phyloP scores from a whole-genome alignment of 2,888 invertebrate genomes.

The Latrodectus hesperus region DNA sequence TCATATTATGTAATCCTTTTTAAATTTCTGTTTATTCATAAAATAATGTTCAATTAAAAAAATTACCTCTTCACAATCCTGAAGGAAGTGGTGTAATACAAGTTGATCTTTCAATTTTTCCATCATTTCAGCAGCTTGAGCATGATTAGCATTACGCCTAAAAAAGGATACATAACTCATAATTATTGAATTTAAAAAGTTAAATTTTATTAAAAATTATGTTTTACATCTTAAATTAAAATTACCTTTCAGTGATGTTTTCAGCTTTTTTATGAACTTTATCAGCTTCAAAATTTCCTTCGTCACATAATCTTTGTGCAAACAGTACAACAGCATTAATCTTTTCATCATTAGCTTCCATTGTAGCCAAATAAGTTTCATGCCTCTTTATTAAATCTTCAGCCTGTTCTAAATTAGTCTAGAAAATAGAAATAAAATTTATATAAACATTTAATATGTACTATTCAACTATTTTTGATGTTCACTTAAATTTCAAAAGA shows the following conservation, averaged over 20 bases:
- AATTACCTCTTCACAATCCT: slow-evolving; percentile 88
- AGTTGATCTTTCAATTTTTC: slow-evolving; percentile 95
- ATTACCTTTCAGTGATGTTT: slow-evolving; percentile 87
- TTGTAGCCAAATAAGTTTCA: slow-evolving; percentile 98
- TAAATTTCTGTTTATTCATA: no score
- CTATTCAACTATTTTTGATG: no score
- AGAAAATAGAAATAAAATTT: slow-evolving; percentile 62
- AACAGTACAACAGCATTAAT: slow-evolving; percentile 97
- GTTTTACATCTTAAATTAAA: neutral
- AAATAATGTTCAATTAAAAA: no score
- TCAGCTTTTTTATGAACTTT: slow-evolving; percentile 97
- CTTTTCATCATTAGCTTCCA: slow-evolving; percentile 99
- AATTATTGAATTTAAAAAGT: neutral
- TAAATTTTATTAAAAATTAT: neutral
- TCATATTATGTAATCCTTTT: no score
- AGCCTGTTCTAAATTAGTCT: slow-evolving; percentile 93
- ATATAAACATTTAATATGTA: no score
- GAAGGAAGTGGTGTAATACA: slow-evolving; percentile 94
- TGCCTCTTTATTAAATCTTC: slow-evolving; percentile 97
- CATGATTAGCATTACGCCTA: slow-evolving; percentile 87
- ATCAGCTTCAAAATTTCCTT: slow-evolving; percentile 96
- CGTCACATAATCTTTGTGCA: slow-evolving; percentile 91
- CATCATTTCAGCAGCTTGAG: slow-evolving; percentile 91
- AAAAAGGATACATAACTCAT: neutral
- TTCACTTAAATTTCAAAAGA: no score